Base-by-base conservation (phyloP, 2,888 invertebrate genomes). In the Melipona bicolor region DNA sequence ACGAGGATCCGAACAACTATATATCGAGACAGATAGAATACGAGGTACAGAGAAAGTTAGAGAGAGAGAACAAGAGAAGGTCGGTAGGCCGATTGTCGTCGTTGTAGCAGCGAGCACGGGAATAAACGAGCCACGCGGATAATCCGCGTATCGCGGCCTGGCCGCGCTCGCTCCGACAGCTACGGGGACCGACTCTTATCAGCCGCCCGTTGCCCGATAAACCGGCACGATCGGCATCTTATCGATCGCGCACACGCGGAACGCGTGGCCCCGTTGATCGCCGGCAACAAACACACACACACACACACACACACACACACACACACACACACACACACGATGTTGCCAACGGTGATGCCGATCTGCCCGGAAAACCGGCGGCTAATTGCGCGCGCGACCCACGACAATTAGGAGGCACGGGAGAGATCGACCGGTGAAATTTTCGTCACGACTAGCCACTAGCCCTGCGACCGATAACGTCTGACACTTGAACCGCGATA, bases 221-320 rank as follows among this genome's bases (percentile, higher is more conserved):
- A 86, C 89, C 84, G 84, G 27, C 59, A 59, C 87, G 81, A 89
- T 89, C 86, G 84, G 78, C 87, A 89, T 90, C 89, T 90, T 87
- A 89, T 90, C 90, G 82, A 90, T 88, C 87, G 83, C 27, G 79
- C 77, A 84, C 88, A 85, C 81, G 82, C 90, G 80, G 76, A 68
- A 71, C 80, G 80, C 68, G 80, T 56, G 27, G 50, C 27, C 43
- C 27, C 43, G 15, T 15, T 19, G 43, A 43, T 43, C 43, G 43
- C 59, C 52, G 71, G 24, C n/a, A 56, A 54, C 24, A 24, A 0
- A 24, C 0, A 27, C 27, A 27, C 27, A 1, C 27, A 27, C 27
- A 27, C 27, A 27, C 27, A 27, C 27, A n/a, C n/a, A n/a, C n/a
- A n/a, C n/a, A n/a, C n/a, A n/a, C n/a, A n/a, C n/a, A n/a, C n/a